phyloP scores from a whole-genome alignment of 2,888 invertebrate species.

The Synergus itoensis region DNA sequence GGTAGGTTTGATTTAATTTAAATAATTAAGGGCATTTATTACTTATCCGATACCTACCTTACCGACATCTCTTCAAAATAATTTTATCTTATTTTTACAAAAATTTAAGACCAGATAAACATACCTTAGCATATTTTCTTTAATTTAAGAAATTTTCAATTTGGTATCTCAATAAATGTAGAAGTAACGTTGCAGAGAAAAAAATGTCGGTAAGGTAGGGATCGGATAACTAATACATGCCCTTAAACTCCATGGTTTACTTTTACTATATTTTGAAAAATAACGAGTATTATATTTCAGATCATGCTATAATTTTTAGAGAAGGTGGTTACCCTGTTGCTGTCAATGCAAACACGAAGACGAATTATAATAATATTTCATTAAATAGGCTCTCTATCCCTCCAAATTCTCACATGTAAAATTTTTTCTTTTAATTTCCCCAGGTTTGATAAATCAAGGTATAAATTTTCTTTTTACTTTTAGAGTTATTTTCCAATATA shows the following conservation, averaged over 20 bases:
- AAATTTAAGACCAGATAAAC: too few species aligned
- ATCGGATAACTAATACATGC: too few species aligned
- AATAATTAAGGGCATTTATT: neutral
- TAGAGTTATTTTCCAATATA: neutral
- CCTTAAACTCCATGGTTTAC: neutral
- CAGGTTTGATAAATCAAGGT: neutral
- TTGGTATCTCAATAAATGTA: too few species aligned
- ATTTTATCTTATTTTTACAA: neutral
- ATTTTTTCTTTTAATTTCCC: neutral
- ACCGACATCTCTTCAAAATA: too few species aligned
- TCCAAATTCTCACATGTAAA: neutral
- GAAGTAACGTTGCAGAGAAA: too few species aligned
- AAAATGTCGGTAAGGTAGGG: too few species aligned
- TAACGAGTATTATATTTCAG: neutral
- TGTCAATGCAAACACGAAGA: neutral
- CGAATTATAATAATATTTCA: neutral
- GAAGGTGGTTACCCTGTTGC: neutral
- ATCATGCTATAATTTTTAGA: neutral
- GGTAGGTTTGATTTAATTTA: neutral
- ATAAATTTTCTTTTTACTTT: neutral
- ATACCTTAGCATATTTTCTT: too few species aligned
- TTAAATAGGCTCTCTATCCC: neutral
- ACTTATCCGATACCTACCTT: too few species aligned
- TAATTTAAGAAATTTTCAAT: too few species aligned
- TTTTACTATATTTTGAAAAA: neutral